These are phyloP conservation scores for Gobionotothen gibberifrons DNA, from an alignment of 2,797 vertebrate species.

Conservation along the genomic window DNA sequence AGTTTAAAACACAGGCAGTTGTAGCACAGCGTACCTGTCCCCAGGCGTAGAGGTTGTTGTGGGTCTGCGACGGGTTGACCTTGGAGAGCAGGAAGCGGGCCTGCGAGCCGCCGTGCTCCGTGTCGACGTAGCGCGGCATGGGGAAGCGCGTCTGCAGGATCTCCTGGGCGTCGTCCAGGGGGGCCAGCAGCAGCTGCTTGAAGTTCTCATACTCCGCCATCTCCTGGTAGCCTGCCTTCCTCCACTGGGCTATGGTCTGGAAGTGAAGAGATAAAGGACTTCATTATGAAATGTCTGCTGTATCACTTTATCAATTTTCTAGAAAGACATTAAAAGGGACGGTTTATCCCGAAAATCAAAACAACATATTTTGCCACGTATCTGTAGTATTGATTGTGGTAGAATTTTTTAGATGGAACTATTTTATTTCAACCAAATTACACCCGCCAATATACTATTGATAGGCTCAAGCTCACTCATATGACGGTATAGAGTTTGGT, in stretches of 20 bases:
- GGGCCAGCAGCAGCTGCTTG: slow-evolving; percentile 95
- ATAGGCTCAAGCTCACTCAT: no score
- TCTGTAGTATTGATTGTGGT: no score
- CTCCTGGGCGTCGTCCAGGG: slow-evolving; percentile 95
- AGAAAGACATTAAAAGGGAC: not conserved
- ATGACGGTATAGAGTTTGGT: no score
- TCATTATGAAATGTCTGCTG: not conserved
- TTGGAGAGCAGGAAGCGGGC: slow-evolving; percentile 97
- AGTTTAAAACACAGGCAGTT: not conserved
- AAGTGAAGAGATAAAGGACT: not conserved
- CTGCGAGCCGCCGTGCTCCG: slow-evolving; percentile 92
- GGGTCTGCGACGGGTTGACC: slow-evolving; percentile 98
- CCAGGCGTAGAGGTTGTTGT: slow-evolving; percentile 97
- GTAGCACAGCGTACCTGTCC: slow-evolving; percentile 87
- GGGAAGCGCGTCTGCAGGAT: slow-evolving; percentile 95
- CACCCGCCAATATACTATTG: no score
- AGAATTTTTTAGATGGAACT: no score
- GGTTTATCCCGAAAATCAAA: no score
- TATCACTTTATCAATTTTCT: not conserved
- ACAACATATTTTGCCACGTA: no score
- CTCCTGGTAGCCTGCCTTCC: slow-evolving; percentile 96
- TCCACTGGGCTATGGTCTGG: slow-evolving; percentile 97
- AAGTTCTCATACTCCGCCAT: slow-evolving; percentile 98
- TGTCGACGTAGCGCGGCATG: slow-evolving; percentile 96
- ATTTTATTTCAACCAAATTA: no score